phyloP scores from a whole-genome alignment of 2,888 invertebrate genomes.

The Brachyptera risi region DNA sequence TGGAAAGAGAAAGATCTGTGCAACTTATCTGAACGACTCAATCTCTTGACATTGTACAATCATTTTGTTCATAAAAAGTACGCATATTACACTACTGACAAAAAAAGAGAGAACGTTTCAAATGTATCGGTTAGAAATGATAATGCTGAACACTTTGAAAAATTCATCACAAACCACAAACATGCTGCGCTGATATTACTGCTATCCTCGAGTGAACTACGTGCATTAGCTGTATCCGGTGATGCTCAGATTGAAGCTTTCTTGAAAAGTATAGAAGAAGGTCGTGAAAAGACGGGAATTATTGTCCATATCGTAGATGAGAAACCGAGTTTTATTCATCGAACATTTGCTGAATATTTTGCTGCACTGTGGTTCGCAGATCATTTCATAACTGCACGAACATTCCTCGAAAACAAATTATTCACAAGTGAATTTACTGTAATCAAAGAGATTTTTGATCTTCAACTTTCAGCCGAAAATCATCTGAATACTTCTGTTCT shows the following conservation, averaged over 20 bases:
- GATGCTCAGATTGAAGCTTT: not conserved
- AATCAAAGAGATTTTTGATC: not conserved
- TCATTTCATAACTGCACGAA: not conserved
- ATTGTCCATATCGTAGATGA: not conserved
- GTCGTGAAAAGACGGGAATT: not conserved
- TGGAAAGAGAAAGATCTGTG: not conserved
- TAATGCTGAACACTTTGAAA: not conserved
- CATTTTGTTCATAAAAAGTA: conserved; percentile 20
- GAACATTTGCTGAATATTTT: conserved; percentile 1
- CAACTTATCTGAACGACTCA: conserved; percentile 5
- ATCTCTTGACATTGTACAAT: conserved; percentile 12
- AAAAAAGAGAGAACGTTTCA: conserved; percentile 7
- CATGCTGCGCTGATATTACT: conserved; percentile 5
- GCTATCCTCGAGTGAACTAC: not conserved
- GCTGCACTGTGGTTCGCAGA: not conserved
- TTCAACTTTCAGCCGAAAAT: not conserved
- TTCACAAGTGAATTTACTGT: not conserved
- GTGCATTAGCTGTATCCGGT: not conserved
- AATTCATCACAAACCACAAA: conserved; percentile 16
- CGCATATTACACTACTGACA: conserved; percentile 12
- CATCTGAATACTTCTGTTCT: not conserved
- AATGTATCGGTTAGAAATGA: not conserved
- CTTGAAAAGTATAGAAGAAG: not conserved
- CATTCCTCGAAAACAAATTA: not conserved
- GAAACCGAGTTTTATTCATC: not conserved